Conservation (phyloP, 1,140 invertebrate species). For the Drosophila pruinosa region DNA sequence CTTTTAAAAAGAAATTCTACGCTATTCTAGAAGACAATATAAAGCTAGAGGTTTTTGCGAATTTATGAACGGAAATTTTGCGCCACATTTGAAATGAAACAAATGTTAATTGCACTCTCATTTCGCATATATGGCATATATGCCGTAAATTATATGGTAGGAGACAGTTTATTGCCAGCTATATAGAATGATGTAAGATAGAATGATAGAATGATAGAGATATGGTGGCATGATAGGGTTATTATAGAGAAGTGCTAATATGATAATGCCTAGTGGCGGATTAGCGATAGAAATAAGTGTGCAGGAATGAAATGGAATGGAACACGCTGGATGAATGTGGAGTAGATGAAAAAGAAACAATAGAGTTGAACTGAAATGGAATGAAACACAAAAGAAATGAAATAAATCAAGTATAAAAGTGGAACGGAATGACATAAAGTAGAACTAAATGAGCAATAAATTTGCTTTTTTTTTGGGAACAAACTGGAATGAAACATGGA, state of each 20-base stretch:
- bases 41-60: neutral
- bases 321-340: neutral
- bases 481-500: neutral
- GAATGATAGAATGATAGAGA: no score
- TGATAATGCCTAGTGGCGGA: no score
- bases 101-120: neutral
- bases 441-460: no score
- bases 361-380: neutral
- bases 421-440: neutral
- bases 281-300: no score
- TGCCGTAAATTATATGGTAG: neutral
- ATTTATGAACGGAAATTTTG: neutral
- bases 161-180: neutral
- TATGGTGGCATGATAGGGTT: neutral
- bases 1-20: conserved; percentile 18
- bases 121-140: neutral
- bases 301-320: neutral
- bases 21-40: neutral
- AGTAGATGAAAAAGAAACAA: neutral
- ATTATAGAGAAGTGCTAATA: no score
- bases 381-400: neutral
- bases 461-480: no score
- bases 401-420: neutral
- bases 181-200: neutral
- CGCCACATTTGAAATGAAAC: neutral